These are phyloP conservation scores for Stigmatopora nigra DNA, from an alignment of 2,113 vertebrate species.

Conservation along the genomic window DNA sequence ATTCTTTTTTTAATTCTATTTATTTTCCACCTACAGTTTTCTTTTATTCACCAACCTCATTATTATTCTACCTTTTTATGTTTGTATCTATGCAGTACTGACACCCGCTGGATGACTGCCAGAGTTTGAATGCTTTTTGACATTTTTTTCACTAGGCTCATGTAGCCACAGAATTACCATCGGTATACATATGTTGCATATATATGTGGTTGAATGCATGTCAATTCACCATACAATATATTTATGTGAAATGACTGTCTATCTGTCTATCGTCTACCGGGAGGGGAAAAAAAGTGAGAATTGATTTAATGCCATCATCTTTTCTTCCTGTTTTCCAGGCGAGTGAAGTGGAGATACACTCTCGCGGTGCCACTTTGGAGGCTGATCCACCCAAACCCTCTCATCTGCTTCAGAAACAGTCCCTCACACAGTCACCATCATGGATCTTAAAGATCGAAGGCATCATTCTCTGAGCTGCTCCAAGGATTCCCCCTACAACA, in stretches of 20 bases:
- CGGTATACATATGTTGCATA: constrained; percentile 34
- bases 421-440: constrained; percentile 32
- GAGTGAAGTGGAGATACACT: constrained; percentile 55
- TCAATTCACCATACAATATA: constrained; percentile 20
- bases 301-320: constrained; percentile 17
- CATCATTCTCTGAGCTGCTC: constrained; percentile 87
- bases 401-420: constrained; percentile 7
- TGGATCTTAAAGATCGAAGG: constrained; percentile 90
- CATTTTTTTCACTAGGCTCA: constrained; percentile 47
- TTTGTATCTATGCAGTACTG: constrained; percentile 11
- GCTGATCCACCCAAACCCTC: constrained; percentile 20
- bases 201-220: constrained; percentile 47
- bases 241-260: constrained; percentile 39
- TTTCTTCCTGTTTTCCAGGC: constrained; percentile 54
- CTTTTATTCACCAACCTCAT: constrained; percentile 2
- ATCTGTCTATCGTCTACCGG: constrained; percentile 25
- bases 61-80: not conserved
- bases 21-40: constrained; percentile 1
- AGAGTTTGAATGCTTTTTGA: constrained; percentile 38
- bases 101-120: constrained; percentile 27
- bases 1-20: not conserved
- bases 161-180: constrained; percentile 14
- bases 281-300: constrained; percentile 31
- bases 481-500: constrained; percentile 87
- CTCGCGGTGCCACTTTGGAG: constrained; percentile 43